These are phyloP conservation scores for Danio tinwini DNA, from an alignment of 2,797 vertebrate species.

Conservation along the genomic window DNA sequence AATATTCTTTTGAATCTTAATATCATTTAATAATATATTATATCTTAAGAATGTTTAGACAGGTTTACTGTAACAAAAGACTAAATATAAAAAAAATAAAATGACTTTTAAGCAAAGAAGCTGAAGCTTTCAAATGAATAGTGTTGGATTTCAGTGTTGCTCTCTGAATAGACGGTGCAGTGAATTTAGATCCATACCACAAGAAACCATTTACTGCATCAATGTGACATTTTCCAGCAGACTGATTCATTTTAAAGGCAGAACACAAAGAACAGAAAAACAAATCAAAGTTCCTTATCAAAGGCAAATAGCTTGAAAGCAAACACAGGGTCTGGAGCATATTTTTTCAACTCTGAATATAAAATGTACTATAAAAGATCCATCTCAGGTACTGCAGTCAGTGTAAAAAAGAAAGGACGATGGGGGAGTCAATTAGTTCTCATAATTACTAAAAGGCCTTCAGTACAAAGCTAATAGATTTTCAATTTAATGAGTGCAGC, in stretches of 20 bases:
- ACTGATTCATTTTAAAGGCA: not conserved
- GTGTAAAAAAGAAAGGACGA: constrained; percentile 9
- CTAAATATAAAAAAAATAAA: not conserved
- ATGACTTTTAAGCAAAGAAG: not conserved
- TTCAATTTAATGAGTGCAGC: constrained; percentile 51
- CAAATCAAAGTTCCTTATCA: not conserved
- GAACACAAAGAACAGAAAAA: constrained; percentile 6
- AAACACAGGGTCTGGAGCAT: not conserved
- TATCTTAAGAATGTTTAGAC: not conserved
- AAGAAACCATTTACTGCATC: not conserved
- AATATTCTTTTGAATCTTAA: too few relatives aligned
- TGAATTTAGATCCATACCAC: not conserved
- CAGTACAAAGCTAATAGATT: constrained; percentile 57
- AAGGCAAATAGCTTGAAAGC: constrained; percentile 15
- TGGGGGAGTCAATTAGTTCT: constrained; percentile 43
- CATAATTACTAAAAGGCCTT: constrained; percentile 60
- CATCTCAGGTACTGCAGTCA: constrained; percentile 24
- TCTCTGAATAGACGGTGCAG: not conserved
- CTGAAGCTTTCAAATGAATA: not conserved
- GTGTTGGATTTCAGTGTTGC: not conserved
- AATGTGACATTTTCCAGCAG: not conserved
- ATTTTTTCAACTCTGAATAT: constrained; percentile 18
- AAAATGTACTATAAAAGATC: constrained; percentile 21
- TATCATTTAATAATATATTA: not conserved
- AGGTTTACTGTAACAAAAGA: not conserved